phyloP scores from a whole-genome alignment of 2,113 vertebrate genomes.

The Dendropsophus ebraccatus region DNA sequence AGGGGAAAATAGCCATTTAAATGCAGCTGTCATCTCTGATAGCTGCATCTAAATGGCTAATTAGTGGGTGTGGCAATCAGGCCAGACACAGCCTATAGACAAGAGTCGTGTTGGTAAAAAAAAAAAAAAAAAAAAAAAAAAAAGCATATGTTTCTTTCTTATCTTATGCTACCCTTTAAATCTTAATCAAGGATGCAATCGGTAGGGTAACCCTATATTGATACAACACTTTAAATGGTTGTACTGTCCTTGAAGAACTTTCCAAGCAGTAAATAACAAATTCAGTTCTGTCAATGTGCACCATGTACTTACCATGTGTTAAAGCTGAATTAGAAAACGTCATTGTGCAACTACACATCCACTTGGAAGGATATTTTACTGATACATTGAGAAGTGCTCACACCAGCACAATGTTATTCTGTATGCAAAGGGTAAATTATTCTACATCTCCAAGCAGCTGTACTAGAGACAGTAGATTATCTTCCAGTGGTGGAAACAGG shows the following conservation, averaged over 20 bases:
- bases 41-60: too few species aligned
- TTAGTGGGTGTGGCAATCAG: too few species aligned
- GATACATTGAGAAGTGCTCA: constrained; percentile 9
- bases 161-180: too few species aligned
- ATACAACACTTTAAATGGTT: too few species aligned
- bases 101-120: too few species aligned
- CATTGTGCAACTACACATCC: background rate
- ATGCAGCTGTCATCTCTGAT: too few species aligned
- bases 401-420: constrained; percentile 45
- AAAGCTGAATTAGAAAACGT: constrained; percentile 31
- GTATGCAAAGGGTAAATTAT: constrained; percentile 42
- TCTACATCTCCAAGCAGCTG: constrained; percentile 24
- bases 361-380: background rate
- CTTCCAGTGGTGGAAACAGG: constrained; percentile 23
- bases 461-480: constrained; percentile 36
- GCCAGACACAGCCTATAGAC: too few species aligned
- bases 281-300: background rate
- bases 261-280: background rate
- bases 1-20: too few species aligned
- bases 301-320: too few species aligned
- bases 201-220: background rate
- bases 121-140: too few species aligned
- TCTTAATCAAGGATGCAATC: too few species aligned
- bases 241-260: background rate
- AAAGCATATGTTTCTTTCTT: too few species aligned